Conservation (phyloP, 2,113 vertebrate species). For the Lucifuga dentata region DNA sequence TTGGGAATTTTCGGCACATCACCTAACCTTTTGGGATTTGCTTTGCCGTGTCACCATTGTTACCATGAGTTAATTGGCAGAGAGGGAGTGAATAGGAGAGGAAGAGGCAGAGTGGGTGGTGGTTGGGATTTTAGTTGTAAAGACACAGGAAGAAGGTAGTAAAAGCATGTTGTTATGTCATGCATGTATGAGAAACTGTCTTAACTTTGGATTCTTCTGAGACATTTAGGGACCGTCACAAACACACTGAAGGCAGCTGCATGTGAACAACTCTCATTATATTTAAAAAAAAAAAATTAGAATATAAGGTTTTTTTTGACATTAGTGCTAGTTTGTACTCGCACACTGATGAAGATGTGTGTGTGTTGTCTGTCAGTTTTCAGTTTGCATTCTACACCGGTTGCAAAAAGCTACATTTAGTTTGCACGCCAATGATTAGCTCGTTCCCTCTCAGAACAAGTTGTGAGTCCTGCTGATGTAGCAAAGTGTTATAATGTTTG, state of each 20-base stretch:
- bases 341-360: no score
- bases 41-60: slow-evolving; percentile 56
- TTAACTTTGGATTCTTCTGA: no score
- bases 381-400: no score
- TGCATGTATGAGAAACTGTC: no score
- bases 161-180: not conserved
- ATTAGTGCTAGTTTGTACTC: no score
- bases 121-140: not conserved
- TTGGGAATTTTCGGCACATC: slow-evolving; percentile 39
- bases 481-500: not conserved
- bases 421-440: not conserved
- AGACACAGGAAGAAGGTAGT: slow-evolving; percentile 2
- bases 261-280: no score
- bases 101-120: not conserved
- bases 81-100: slow-evolving; percentile 12
- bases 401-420: not conserved
- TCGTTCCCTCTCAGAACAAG: not conserved
- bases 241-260: not conserved
- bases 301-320: no score
- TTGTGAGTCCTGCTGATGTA: not conserved
- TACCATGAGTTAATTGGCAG: slow-evolving; percentile 40
- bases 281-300: no score
- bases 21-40: slow-evolving; percentile 52
- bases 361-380: no score
- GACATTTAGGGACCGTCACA: not conserved